These are phyloP conservation scores for Atherinomorus stipes DNA, from an alignment of 2,113 vertebrate genomes.

Conservation along the genomic window DNA sequence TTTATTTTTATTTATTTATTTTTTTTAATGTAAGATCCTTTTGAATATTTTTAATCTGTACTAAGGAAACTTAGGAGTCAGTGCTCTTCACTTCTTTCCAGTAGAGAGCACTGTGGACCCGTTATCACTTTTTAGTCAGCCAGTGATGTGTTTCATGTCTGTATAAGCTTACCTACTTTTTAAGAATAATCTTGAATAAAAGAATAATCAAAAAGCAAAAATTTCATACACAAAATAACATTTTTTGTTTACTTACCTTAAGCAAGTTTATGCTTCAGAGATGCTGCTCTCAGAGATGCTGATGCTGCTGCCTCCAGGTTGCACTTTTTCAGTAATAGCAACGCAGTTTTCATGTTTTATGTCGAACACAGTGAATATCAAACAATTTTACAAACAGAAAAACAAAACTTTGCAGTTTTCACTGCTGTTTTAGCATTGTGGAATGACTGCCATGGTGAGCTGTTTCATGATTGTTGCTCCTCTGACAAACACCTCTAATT, in stretches of 20 bases:
- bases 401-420: constrained; percentile 3
- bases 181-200: too few relatives aligned
- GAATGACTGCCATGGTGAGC: background rate
- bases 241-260: background rate
- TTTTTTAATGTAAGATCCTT: background rate
- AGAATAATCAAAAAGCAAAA: too few relatives aligned
- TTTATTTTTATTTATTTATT: too few relatives aligned
- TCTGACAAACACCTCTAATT: constrained; percentile 66
- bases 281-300: background rate
- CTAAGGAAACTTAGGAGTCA: background rate
- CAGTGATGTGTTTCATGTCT: background rate
- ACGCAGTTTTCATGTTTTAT: background rate
- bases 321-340: background rate
- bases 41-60: background rate
- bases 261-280: background rate
- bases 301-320: background rate
- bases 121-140: background rate
- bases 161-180: background rate
- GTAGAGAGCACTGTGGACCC: constrained; percentile 57
- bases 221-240: too few relatives aligned
- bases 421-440: background rate
- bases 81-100: constrained; percentile 27
- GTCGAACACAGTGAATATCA: background rate
- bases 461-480: constrained; percentile 49
- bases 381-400: background rate